These are phyloP conservation scores for Chelonus formosanus DNA, from an alignment of 2,888 invertebrate genomes.

Conservation along the genomic window DNA sequence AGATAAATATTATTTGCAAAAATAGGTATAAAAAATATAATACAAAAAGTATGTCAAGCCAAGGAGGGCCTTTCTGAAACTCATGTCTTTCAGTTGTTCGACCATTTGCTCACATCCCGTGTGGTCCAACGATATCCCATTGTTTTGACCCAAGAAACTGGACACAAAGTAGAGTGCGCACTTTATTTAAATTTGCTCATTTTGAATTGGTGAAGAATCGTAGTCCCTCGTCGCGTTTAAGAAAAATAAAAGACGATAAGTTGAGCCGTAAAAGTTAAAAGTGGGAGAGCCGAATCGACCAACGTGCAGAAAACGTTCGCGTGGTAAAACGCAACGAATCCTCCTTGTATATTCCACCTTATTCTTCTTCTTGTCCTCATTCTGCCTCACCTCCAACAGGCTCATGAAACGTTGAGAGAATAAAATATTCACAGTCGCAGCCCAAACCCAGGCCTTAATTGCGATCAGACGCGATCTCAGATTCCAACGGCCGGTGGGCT, in stretches of 20 bases:
- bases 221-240: too few species aligned
- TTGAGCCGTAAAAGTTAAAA: too few species aligned
- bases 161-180: slow-evolving; percentile 33
- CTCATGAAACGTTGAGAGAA: slow-evolving; percentile 44
- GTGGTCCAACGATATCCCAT: slow-evolving; percentile 65
- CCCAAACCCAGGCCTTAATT: slow-evolving; percentile 62
- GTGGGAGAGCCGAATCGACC: background rate
- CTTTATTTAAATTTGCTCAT: slow-evolving; percentile 61
- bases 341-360: slow-evolving; percentile 3
- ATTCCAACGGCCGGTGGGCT: slow-evolving; percentile 64
- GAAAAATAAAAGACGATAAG: slow-evolving; percentile 10
- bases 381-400: slow-evolving; percentile 17
- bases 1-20: background rate
- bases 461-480: slow-evolving; percentile 65
- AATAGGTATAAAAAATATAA: slow-evolving; percentile 24
- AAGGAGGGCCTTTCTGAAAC: slow-evolving; percentile 56
- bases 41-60: slow-evolving; percentile 37
- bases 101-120: slow-evolving; percentile 66
- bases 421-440: slow-evolving; percentile 64
- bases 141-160: slow-evolving; percentile 53
- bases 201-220: slow-evolving; percentile 55
- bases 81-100: slow-evolving; percentile 65
- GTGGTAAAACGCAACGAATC: slow-evolving; percentile 16
- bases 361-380: background rate
- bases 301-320: slow-evolving; percentile 14